Conservation (phyloP, 2,888 invertebrate genomes). For the Azorinus chamasolen region DNA sequence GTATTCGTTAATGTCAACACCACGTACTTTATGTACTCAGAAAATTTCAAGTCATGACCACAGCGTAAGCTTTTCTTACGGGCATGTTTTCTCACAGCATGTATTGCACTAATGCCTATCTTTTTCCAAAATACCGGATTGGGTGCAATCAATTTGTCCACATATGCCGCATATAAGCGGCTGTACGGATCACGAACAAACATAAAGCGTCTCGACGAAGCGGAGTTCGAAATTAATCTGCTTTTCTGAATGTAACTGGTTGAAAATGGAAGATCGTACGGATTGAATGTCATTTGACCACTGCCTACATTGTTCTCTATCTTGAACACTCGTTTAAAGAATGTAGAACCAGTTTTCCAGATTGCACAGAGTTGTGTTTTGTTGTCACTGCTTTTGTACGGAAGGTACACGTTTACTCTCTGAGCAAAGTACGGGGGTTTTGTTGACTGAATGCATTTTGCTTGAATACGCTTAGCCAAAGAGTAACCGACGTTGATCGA, state of each 20-base stretch:
- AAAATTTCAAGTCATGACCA: conserved; percentile 67
- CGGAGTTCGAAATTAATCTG: too few relatives aligned
- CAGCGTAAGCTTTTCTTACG: conserved; percentile 35
- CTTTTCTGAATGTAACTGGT: too few relatives aligned
- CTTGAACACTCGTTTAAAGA: conserved; percentile 39
- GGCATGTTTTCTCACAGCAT: conserved; percentile 30
- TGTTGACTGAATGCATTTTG: too few relatives aligned
- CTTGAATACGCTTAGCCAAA: too few relatives aligned
- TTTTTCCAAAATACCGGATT: conserved; percentile 58
- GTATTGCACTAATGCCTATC: conserved; percentile 44
- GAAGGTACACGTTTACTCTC: conserved; percentile 1
- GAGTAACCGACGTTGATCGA: too few relatives aligned
- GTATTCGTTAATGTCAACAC: conserved; percentile 10
- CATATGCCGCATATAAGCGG: conserved; percentile 55
- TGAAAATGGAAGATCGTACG: conserved; percentile 6
- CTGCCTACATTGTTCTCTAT: conserved; percentile 14
- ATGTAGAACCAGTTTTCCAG: conserved; percentile 52
- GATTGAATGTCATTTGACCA: conserved; percentile 13
- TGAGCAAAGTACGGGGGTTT: too few relatives aligned
- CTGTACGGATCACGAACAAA: conserved; percentile 39
- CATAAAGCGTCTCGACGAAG: neutral
- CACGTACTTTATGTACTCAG: conserved; percentile 64
- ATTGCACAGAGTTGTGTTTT: conserved; percentile 32
- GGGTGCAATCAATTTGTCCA: conserved; percentile 65
- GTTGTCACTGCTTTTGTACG: conserved; percentile 2